Base-by-base conservation (phyloP, 1,140 invertebrate species). In the Drosophila elegans region DNA sequence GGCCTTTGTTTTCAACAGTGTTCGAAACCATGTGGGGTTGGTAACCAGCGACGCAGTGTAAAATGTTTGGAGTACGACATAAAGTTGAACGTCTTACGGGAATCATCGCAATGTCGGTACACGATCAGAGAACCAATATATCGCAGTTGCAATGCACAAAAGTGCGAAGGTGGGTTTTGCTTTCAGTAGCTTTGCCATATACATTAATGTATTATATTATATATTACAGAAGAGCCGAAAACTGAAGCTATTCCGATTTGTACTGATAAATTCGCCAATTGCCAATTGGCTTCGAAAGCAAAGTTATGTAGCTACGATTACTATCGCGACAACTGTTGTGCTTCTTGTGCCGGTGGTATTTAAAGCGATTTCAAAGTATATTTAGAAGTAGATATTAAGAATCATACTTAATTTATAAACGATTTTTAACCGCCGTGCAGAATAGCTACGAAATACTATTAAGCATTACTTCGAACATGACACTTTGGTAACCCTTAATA, bases 261-360 rank as follows among this genome's bases (percentile, higher is more conserved):
- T 81, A 93, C 94, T 46, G 97, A 98, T 90, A 95, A 94, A 78
- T 94, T 96, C 73, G 78, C 93, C 10, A 96, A 96, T 89, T 98
- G 97, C 90, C 93, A 94, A 56, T 93, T 97, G 67, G 96, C 97
- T 0, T 94, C 95, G 0, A 95, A 97, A 92, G 96, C 96, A 9
- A 93, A 96, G 44, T 94, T 97, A 1, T 98, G 97, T 91, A 94
- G 94, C 81, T 97, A 97, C 89, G 94, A 95, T 60, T 97, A 96
- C 92, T 97, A 97, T 92, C 94, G 94, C 36, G 94, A 94, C 39
- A 95, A 96, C 48, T 98, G 97, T 83, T 98, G 97, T 91, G 54
- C 63, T 25, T 89, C 91, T 21, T 92, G 91, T 59, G 69, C 77
- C 16, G 53, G 49, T 11, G 39, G 49, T 55, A 38, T 27, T 49